Percentiles rank a stretch among this genome's conserved stretches.
Evolutionary conservation across 2,797 vertebrate genomes (phyloP).

Genomic region (Enteromius mattozi): DNA sequence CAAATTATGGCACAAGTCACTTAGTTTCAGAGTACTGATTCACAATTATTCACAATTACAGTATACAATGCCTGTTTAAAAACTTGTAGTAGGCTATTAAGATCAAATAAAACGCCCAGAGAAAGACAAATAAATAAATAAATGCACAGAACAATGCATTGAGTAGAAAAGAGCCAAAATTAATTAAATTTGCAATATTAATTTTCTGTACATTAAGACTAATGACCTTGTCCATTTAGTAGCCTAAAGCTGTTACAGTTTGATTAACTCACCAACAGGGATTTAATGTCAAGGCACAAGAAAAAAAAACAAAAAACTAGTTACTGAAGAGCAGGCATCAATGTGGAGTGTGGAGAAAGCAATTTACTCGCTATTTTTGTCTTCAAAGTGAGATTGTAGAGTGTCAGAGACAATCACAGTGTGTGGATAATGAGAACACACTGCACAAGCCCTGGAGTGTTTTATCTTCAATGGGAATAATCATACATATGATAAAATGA

Average conservation of each 20-base stretch:
- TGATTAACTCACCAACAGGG: neutral
- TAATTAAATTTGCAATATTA: neutral
- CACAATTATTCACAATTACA: neutral
- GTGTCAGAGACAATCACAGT: conserved; percentile 28
- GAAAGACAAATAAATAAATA: neutral
- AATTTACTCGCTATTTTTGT: conserved; percentile 23
- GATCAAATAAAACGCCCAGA: neutral
- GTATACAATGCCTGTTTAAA: neutral
- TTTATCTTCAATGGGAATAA: conserved; percentile 14
- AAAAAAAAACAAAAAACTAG: neutral
- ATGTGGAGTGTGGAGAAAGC: conserved; percentile 20
- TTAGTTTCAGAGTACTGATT: conserved; percentile 1
- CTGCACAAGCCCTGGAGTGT: conserved; percentile 10
- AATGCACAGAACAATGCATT: neutral
- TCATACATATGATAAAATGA: conserved; percentile 19
- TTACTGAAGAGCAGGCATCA: conserved; percentile 11
- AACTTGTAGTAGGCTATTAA: neutral
- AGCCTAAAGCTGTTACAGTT: neutral
- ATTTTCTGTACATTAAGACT: neutral
- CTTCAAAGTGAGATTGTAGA: conserved; percentile 30
- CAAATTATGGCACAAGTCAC: neutral
- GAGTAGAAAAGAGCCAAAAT: neutral
- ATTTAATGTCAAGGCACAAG: neutral
- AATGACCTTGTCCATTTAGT: neutral
- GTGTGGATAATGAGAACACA: conserved; percentile 20